Percentiles rank a stretch among this genome's conserved stretches.
phyloP scores from a whole-genome alignment of 2,113 vertebrate species.

The Pygoscelis antarcticus region DNA sequence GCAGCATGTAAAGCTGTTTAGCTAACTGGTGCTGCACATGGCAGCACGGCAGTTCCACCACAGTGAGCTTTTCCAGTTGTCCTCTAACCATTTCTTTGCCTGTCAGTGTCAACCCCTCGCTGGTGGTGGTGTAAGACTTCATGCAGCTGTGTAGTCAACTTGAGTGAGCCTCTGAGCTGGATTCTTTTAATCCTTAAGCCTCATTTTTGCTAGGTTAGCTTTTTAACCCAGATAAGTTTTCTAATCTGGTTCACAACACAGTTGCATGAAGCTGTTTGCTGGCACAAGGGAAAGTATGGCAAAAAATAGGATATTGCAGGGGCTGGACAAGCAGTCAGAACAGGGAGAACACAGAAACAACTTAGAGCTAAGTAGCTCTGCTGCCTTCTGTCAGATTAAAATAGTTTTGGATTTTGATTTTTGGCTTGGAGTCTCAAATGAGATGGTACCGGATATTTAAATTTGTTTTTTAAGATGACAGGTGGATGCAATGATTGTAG shows the following conservation, averaged over 20 bases:
- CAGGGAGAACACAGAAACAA: not conserved
- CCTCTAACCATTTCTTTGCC: not conserved
- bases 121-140: not conserved
- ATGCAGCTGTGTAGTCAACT: not conserved
- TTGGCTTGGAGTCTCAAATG: not conserved
- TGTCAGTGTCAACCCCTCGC: not conserved
- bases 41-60: not conserved
- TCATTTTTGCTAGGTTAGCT: not conserved
- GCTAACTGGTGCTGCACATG: not conserved
- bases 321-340: not conserved
- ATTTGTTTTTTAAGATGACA: not conserved
- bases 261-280: not conserved
- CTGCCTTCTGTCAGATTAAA: not conserved
- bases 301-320: not conserved
- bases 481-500: not conserved
- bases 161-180: not conserved
- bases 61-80: not conserved
- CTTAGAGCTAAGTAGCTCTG: not conserved
- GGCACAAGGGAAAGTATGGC: not conserved
- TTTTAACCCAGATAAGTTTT: not conserved
- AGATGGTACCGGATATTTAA: not conserved
- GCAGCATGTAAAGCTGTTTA: not conserved
- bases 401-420: not conserved
- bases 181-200: not conserved
- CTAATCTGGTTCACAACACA: not conserved